phyloP scores from a whole-genome alignment of 2,113 vertebrate species.

The Dolichallabes microphthalmus region DNA sequence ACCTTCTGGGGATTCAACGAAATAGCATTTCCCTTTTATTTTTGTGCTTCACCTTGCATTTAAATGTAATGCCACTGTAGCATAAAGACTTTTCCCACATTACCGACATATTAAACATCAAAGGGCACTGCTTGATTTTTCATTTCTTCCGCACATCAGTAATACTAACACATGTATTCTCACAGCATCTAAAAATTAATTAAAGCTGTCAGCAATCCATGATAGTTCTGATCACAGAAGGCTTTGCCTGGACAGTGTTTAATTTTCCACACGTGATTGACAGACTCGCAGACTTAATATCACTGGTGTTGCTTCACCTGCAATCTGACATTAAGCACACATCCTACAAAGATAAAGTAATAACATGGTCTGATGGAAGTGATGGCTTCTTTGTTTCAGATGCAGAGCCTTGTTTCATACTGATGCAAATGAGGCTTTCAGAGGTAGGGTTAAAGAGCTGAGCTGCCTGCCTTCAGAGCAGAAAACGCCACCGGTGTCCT shows the following conservation, averaged over 20 bases:
- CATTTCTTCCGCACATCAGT: background rate
- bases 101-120: background rate
- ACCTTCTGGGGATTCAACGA: too few species aligned
- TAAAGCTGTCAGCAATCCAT: background rate
- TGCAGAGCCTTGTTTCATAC: slow-evolving; percentile 39
- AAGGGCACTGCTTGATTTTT: background rate
- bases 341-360: slow-evolving; percentile 13
- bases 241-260: background rate
- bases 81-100: background rate
- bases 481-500: slow-evolving; percentile 4
- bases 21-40: too few species aligned
- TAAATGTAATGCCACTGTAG: background rate
- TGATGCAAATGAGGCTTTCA: slow-evolving; percentile 48
- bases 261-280: background rate
- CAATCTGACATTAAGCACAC: background rate
- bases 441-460: slow-evolving; percentile 21
- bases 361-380: slow-evolving; percentile 20
- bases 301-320: slow-evolving; percentile 24
- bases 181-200: background rate
- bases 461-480: background rate
- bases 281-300: background rate
- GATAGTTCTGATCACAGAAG: background rate
- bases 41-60: too few species aligned
- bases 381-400: slow-evolving; percentile 40
- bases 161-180: background rate